These are phyloP conservation scores for Pachydiplax longipennis DNA, from an alignment of 2,888 invertebrate genomes.

Conservation along the genomic window DNA sequence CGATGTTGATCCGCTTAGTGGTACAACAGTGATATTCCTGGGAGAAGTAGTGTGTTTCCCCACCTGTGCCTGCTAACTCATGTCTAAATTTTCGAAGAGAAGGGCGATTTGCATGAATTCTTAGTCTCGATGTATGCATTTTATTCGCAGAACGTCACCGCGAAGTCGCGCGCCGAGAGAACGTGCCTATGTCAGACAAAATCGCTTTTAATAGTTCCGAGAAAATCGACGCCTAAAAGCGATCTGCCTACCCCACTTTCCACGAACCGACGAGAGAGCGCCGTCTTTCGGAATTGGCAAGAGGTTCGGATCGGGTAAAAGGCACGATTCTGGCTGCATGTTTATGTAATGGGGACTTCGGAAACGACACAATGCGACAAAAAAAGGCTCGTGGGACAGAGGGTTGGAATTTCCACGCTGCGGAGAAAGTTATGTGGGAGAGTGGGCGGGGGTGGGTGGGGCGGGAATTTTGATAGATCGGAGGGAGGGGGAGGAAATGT, in stretches of 20 bases:
- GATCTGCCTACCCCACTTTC: not conserved
- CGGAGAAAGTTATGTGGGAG: not conserved
- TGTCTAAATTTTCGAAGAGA: not conserved
- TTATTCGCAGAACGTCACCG: not conserved
- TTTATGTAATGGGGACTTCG: not conserved
- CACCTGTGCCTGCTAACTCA: no score
- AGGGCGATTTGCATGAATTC: not conserved
- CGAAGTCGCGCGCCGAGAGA: not conserved
- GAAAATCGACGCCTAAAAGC: not conserved
- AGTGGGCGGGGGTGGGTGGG: not conserved
- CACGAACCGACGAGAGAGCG: no score
- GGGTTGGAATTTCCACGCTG: not conserved
- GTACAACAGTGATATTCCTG: no score
- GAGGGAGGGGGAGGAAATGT: not conserved
- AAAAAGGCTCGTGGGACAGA: not conserved
- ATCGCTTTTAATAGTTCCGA: not conserved
- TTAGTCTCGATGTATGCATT: not conserved
- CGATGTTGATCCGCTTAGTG: no score
- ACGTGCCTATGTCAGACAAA: not conserved
- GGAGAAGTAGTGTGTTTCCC: no score
- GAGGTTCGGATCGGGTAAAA: not conserved
- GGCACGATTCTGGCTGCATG: not conserved
- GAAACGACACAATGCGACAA: not conserved
- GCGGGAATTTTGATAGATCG: not conserved
- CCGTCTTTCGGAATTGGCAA: no score